Evolutionary conservation across 30 jellyfish, hydroid and myxozoan species (phyloP).

Genomic region (Rhopilema esculentum): DNA sequence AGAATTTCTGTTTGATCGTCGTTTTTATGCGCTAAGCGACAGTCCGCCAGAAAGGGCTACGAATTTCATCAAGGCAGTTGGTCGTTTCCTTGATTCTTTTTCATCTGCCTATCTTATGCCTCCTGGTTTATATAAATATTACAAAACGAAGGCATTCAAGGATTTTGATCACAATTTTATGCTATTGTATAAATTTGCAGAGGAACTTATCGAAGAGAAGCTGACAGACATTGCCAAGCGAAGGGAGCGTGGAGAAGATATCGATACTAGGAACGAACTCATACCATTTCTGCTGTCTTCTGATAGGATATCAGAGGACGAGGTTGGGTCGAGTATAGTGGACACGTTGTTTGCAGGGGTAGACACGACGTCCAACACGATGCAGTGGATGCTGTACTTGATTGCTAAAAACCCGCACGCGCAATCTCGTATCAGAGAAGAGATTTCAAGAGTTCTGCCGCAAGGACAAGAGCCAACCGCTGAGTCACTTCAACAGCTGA

Average conservation of each 20-base stretch:
- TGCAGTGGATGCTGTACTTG: constrained; percentile 74
- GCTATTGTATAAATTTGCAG: constrained; percentile 30
- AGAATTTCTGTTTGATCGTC: constrained; percentile 51
- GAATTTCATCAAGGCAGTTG: constrained; percentile 70
- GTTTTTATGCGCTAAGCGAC: constrained; percentile 47
- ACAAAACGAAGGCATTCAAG: constrained; percentile 47
- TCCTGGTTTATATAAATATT: constrained; percentile 6
- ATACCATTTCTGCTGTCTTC: constrained; percentile 63
- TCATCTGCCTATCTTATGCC: constrained; percentile 43
- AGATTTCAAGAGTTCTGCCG: constrained; percentile 11
- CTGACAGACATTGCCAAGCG: constrained; percentile 21
- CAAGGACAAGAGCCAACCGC: not conserved
- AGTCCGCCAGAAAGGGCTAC: constrained; percentile 42
- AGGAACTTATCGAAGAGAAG: constrained; percentile 41
- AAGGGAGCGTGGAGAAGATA: not conserved
- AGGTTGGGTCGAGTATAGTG: constrained; percentile 65
- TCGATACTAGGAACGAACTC: constrained; percentile 19
- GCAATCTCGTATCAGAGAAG: constrained; percentile 43
- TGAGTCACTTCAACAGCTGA: constrained; percentile 6
- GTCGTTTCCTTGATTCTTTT: constrained; percentile 36
- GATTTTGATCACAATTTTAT: constrained; percentile 35
- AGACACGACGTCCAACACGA: constrained; percentile 78
- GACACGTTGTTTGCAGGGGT: constrained; percentile 85
- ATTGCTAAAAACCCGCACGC: constrained; percentile 63
- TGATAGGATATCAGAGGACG: constrained; percentile 30